Conservation (phyloP, 1,140 invertebrate genomes). For the Reticulitermes speratus region DNA sequence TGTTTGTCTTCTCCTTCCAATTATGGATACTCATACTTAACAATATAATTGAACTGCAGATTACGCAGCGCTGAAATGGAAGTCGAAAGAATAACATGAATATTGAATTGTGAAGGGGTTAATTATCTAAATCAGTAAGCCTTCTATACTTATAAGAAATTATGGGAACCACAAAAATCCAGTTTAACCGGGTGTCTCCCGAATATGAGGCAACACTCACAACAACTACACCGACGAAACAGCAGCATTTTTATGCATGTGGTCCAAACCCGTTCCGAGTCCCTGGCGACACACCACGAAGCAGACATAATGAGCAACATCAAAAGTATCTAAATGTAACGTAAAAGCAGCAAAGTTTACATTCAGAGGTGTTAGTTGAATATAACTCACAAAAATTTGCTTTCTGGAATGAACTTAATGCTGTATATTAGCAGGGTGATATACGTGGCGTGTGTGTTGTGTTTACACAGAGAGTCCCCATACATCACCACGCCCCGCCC, state of each 20-base stretch:
- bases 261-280: not conserved
- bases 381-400: conserved; percentile 17
- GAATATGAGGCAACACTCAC: too few relatives aligned
- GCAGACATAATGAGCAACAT: not conserved
- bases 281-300: not conserved
- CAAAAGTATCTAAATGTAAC: not conserved
- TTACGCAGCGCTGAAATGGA: too few relatives aligned
- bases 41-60: too few relatives aligned
- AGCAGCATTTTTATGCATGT: not conserved
- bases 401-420: not conserved
- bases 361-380: not conserved
- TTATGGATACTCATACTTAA: too few relatives aligned
- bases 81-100: too few relatives aligned
- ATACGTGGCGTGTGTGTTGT: not conserved
- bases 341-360: not conserved
- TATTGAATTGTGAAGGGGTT: too few relatives aligned
- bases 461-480: not conserved
- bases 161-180: too few relatives aligned
- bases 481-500: not conserved
- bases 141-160: too few relatives aligned
- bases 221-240: too few relatives aligned
- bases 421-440: not conserved
- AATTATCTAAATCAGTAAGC: too few relatives aligned
- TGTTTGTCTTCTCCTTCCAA: too few relatives aligned
- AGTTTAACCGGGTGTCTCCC: too few relatives aligned